phyloP scores from a whole-genome alignment of 2,888 invertebrate genomes.

The Hirtodrosophila trivittata region DNA sequence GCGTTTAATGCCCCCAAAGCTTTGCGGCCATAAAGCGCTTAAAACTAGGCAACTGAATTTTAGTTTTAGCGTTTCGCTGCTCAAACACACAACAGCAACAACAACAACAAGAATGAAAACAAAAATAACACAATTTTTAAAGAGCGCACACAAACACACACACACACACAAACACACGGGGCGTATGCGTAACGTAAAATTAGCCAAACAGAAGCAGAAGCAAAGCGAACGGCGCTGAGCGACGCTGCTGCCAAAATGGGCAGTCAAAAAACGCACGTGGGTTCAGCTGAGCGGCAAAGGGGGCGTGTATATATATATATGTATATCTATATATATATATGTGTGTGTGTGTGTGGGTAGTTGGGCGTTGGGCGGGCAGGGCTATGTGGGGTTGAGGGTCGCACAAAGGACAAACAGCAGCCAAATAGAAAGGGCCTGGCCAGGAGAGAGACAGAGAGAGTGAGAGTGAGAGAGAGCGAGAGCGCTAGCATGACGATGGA shows the following conservation, averaged over 20 bases:
- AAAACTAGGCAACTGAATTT: slow-evolving; percentile 64
- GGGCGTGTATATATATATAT: not conserved
- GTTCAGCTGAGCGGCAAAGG: slow-evolving; percentile 13
- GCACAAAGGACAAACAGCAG: slow-evolving; percentile 66
- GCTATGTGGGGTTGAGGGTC: slow-evolving; percentile 57
- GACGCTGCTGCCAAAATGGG: slow-evolving; percentile 26
- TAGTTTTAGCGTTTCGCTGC: slow-evolving; percentile 45
- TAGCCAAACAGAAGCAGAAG: slow-evolving; percentile 45
- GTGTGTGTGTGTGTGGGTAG: not conserved
- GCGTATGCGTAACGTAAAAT: slow-evolving; percentile 73
- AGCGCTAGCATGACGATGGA: slow-evolving; percentile 25
- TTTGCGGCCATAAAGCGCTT: slow-evolving; percentile 55
- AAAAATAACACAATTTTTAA: slow-evolving; percentile 16
- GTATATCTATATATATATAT: too few species aligned
- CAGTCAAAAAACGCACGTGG: slow-evolving; percentile 45
- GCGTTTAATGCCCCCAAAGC: slow-evolving; percentile 8
- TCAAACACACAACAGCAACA: slow-evolving; percentile 24
- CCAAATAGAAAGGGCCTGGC: not conserved
- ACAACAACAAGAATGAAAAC: slow-evolving; percentile 19
- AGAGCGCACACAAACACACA: slow-evolving; percentile 13
- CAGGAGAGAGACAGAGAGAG: slow-evolving; percentile 2
- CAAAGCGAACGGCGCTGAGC: slow-evolving; percentile 42
- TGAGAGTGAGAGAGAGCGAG: not conserved
- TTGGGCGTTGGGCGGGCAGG: slow-evolving; percentile 21
- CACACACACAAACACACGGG: slow-evolving; percentile 26